Evolutionary conservation across 1,140 invertebrate species (phyloP).

Genomic region (Helicoverpa zea): DNA sequence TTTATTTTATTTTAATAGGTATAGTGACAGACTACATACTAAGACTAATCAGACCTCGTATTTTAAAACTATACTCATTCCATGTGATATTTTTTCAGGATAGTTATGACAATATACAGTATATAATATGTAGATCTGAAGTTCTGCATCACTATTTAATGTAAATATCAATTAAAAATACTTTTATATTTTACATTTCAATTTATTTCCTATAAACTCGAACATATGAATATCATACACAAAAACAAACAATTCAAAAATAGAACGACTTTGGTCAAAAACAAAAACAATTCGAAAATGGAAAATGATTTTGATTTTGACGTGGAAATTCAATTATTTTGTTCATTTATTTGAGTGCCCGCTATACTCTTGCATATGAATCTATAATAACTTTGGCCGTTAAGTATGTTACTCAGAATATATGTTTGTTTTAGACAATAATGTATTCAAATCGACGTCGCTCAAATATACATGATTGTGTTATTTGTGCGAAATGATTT

Average conservation of each 20-base stretch:
- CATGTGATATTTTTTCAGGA: too few species aligned
- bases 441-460: slow-evolving; percentile 26
- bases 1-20: too few species aligned
- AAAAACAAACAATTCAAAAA: slow-evolving; percentile 8
- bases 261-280: background rate
- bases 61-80: too few species aligned
- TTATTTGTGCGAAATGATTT: slow-evolving; percentile 16
- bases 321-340: slow-evolving; percentile 46
- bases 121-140: too few species aligned
- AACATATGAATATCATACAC: background rate
- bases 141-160: too few species aligned
- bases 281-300: background rate
- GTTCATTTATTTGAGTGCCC: slow-evolving; percentile 36
- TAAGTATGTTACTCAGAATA: slow-evolving; percentile 38
- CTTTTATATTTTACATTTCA: too few species aligned
- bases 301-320: slow-evolving; percentile 36
- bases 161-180: too few species aligned
- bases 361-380: slow-evolving; percentile 20
- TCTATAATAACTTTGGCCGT: slow-evolving; percentile 24
- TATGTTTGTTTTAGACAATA: background rate
- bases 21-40: too few species aligned
- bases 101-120: too few species aligned
- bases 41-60: too few species aligned
- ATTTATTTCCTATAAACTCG: too few species aligned
- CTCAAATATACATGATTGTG: background rate